Evolutionary conservation across 2,888 invertebrate genomes (phyloP).

Genomic region (Platerodrilus igneus): DNA sequence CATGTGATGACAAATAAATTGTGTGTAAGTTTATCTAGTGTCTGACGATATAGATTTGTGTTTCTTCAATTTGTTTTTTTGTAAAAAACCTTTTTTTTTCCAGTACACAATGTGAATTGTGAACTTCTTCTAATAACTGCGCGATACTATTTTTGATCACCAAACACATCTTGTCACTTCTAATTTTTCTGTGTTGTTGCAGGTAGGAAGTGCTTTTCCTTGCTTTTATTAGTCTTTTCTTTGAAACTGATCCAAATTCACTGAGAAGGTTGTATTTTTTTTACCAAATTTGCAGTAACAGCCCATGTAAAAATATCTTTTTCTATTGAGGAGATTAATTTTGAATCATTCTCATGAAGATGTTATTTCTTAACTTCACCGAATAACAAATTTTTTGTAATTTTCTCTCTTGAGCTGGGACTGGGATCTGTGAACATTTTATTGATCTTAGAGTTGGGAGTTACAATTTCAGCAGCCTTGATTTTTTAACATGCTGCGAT

Average conservation of each 20-base stretch:
- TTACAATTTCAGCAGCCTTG: not conserved
- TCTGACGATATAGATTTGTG: conserved; percentile 29
- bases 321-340: conserved; percentile 13
- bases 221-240: too few relatives aligned
- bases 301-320: conserved; percentile 15
- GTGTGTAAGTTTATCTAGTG: conserved; percentile 29
- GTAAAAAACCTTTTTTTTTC: conserved; percentile 33
- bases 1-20: conserved; percentile 26
- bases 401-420: too few relatives aligned
- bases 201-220: too few relatives aligned
- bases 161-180: too few relatives aligned
- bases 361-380: conserved; percentile 15
- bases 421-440: not conserved
- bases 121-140: not conserved
- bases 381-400: too few relatives aligned
- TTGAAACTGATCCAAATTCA: too few relatives aligned
- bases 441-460: not conserved
- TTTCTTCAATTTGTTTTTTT: conserved; percentile 29
- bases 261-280: conserved; percentile 17
- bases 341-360: conserved; percentile 14
- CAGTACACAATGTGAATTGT: conserved; percentile 15
- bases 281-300: conserved; percentile 12
- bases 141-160: not conserved
- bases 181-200: too few relatives aligned
- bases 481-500: not conserved